Base-by-base conservation (phyloP, 2,113 vertebrate genomes). In the Alces alces region DNA sequence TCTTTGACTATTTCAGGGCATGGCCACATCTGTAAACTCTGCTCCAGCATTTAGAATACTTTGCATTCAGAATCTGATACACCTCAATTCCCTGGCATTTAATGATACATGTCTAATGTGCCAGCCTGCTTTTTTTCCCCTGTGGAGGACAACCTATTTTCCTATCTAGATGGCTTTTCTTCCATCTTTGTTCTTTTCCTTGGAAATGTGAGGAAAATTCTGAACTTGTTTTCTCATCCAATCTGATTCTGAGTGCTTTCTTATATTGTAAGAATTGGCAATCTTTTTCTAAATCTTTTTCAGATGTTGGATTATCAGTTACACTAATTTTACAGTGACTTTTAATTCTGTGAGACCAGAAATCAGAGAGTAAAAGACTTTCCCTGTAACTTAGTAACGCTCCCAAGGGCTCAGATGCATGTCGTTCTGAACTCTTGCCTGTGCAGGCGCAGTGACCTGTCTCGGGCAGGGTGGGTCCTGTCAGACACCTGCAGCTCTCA, bases 361-460 rank as follows among this genome's bases (percentile, higher is more conserved):
- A 17, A 61, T 14, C 1, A 54, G 28, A 73, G 33, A 64, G 19
- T 9, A 30, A 5, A 57, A 43, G 10, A n/a, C 2, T 19, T 19
- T 15, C 30, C 14, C 60, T 5, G 21, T 47, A 23, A 45, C 47
- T 17, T 14, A 14, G 15, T 13, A 4, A 25, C 54, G 21, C 13
- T 57, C 82, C 39, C 9, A 13, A 52, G 43, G 28, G 76, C 60
- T 76, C 30, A 28, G 36, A 7, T 5, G 8, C 43, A 25, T 5
- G 15, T 52, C 27, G 45, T 28, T 50, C 25, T n/a, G 39, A 50
- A 3, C 43, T 7, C 36, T 12, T 23, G 79, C 30, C 50, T 54
- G 1, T 19, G 57, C 1, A 15, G 57, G 43, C 1, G 13, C 52
- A 1, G 27, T 3, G 16, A 9, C 10, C 14, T 7, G 6, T 5